Conservation (phyloP, 2,113 vertebrate genomes). For the Zosterops japonicus region DNA sequence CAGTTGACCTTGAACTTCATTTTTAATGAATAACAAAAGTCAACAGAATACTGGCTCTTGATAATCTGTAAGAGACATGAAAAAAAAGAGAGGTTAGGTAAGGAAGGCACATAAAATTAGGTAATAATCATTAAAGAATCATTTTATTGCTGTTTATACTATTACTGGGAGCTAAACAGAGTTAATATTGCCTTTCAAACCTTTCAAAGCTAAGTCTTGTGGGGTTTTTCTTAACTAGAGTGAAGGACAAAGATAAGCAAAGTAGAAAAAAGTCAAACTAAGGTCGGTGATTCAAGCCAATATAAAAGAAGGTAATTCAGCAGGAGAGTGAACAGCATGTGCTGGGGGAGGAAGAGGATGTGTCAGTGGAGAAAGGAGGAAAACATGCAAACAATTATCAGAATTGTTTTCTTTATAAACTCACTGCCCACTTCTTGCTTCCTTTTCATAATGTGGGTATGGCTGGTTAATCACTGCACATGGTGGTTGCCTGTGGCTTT, state of each 20-base stretch:
- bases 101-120: neutral
- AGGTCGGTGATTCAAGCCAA: neutral
- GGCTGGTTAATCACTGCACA: neutral
- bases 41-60: neutral
- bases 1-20: neutral
- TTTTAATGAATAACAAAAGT: slow-evolving; percentile 37
- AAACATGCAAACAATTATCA: neutral
- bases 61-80: neutral
- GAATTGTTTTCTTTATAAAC: neutral
- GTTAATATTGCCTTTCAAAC: neutral
- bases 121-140: neutral
- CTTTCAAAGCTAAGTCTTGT: neutral
- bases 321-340: neutral
- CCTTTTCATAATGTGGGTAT: neutral
- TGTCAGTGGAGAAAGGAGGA: neutral
- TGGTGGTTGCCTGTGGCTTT: slow-evolving; percentile 2
- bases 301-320: neutral
- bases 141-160: neutral
- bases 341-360: neutral
- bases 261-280: neutral
- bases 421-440: neutral
- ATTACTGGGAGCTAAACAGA: neutral
- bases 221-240: neutral
- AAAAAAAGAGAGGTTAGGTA: neutral
- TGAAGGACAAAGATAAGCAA: slow-evolving; percentile 9